Evolutionary conservation across 2,888 invertebrate species (phyloP), one percentile per base, ranked within the genome.

Genomic region (Andrena dorsata): DNA sequence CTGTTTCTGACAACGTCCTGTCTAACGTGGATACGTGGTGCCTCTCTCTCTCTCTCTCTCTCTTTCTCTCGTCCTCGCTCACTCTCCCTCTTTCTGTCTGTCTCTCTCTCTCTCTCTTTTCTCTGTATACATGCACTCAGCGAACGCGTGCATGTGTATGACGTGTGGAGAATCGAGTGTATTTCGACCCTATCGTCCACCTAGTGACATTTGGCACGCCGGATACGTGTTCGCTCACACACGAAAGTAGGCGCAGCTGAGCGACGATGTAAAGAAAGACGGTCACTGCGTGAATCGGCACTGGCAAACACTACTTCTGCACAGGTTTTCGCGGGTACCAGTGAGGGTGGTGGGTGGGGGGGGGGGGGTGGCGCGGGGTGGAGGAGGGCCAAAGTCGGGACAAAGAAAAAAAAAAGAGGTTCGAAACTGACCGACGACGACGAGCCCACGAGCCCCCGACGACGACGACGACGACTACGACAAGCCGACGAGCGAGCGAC

Each of bases 401-500:
- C 80, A 85, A 84, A 87, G 77, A 82, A 56, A 76, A 82, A 28
- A 82, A 26, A 53, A 85, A 82, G 72, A 77, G 69, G 80, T 76
- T 74, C 65, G 60, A 72, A 85, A 86, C 89, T 87, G 86, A 91
- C 89, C 85, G 83, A 85, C 89, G 87, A 89, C 87, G 82, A 82
- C 81, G 82, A 81, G 84, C 81, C 85, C 80, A 85, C 80, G 77
- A 86, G 83, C 80, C 82, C 82, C 76, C 90, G 94, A 94, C 83
- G 86, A 76, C 76, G 80, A 81, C 72, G 73, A 71, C 76, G 65
- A 77, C 81, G 79, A 72, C 83, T 79, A 83, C 80, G 77, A 84
- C 85, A 87, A 90, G 94, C 94, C 95, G 94, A 94, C 91, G 94
- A 94, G 93, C 93, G 91, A 93, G 94, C 95, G 95, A 95, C 94